Conservation (phyloP, 2,888 invertebrate species). For the Pseudococcus jackbeardsleyi region DNA sequence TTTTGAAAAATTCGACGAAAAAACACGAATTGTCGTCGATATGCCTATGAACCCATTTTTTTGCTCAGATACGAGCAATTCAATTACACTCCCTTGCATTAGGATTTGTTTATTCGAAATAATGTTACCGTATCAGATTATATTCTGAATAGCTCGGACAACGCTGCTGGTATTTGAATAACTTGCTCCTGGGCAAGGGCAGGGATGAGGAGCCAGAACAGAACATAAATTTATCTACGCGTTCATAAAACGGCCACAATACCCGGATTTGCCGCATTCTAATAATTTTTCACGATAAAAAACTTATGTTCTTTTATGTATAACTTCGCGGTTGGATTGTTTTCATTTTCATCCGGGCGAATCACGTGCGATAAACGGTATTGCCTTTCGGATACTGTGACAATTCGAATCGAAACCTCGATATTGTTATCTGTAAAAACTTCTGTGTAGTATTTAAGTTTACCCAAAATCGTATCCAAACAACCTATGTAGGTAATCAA, state of each 20-base stretch:
- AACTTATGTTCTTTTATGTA: constrained; percentile 54
- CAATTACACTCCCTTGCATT: background rate
- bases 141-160: background rate
- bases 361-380: constrained; percentile 38
- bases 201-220: background rate
- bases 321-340: constrained; percentile 51
- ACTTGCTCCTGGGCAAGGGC: background rate
- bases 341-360: constrained; percentile 44
- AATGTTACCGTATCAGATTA: background rate
- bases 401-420: constrained; percentile 14
- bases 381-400: background rate
- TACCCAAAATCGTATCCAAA: background rate
- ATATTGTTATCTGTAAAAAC: constrained; percentile 31
- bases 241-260: constrained; percentile 31
- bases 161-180: background rate
- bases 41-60: background rate
- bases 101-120: constrained; percentile 9
- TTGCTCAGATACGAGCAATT: constrained; percentile 8
- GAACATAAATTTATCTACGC: constrained; percentile 44
- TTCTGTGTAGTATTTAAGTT: constrained; percentile 7
- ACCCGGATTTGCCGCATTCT: constrained; percentile 29
- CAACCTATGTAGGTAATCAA: constrained; percentile 25
- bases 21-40: no score
- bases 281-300: constrained; percentile 47
- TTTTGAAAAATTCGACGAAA: no score